A percentile compares a stretch with the other conserved stretches of the same genome.
These are phyloP conservation scores for Protodeltote pygarga DNA, from an alignment of 2,888 invertebrate species.

Conservation along the genomic window DNA sequence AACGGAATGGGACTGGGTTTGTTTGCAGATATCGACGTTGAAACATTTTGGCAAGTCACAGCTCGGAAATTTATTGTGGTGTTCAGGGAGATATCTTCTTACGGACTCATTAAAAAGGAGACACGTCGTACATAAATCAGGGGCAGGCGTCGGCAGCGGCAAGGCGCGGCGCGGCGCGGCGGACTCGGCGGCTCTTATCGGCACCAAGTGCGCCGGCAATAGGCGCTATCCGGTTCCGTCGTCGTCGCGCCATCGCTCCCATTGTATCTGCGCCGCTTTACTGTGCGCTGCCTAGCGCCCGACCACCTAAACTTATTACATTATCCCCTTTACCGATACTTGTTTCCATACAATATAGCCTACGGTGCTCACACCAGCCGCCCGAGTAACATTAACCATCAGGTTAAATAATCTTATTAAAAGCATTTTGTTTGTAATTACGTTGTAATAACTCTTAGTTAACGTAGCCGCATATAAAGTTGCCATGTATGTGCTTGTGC, in stretches of 20 bases:
- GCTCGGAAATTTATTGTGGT: conserved; percentile 82
- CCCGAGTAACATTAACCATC: not conserved
- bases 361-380: conserved; percentile 20
- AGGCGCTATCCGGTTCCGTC: conserved; percentile 86
- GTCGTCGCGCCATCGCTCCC: conserved; percentile 68
- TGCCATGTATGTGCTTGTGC: too few relatives aligned
- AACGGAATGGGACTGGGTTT: conserved; percentile 81
- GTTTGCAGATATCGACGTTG: conserved; percentile 84
- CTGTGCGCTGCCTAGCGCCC: conserved; percentile 58
- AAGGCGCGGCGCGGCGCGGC: conserved; percentile 56
- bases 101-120: conserved; percentile 87
- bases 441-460: too few relatives aligned
- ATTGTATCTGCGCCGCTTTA: conserved; percentile 67
- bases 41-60: conserved; percentile 81
- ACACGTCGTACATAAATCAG: conserved; percentile 86
- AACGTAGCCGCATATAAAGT: too few relatives aligned
- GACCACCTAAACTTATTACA: conserved; percentile 73
- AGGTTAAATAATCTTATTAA: too few relatives aligned
- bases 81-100: conserved; percentile 84
- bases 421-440: too few relatives aligned
- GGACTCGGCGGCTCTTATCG: conserved; percentile 75
- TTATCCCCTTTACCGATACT: conserved; percentile 72
- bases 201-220: conserved; percentile 79
- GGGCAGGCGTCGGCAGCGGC: conserved; percentile 65
- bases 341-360: conserved; percentile 57